phyloP scores from a whole-genome alignment of 2,113 vertebrate species.

The Pituophis catenifer region DNA sequence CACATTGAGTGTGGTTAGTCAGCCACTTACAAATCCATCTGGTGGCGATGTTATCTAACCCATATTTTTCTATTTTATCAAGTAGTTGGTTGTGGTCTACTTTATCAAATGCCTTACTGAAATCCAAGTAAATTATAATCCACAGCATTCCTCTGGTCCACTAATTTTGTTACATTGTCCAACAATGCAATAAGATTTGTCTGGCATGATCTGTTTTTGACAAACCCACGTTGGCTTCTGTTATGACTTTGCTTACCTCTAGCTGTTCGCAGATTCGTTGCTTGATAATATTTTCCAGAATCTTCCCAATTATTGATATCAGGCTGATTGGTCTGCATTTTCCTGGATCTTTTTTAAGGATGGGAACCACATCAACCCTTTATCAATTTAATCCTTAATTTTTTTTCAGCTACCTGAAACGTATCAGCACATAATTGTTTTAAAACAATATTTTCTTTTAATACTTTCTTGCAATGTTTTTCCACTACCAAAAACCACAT shows the following conservation, averaged over 20 bases:
- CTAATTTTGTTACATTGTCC: not conserved
- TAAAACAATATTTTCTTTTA: constrained; percentile 32
- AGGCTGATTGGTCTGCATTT: not conserved
- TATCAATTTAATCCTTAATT: not conserved
- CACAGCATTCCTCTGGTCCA: not conserved
- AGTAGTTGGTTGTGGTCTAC: not conserved
- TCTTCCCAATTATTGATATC: not conserved
- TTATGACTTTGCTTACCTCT: not conserved
- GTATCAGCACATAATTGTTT: constrained; percentile 30
- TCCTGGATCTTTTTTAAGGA: not conserved
- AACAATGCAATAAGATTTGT: not conserved
- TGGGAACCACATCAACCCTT: not conserved
- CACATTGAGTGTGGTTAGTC: not conserved
- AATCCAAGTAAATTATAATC: not conserved
- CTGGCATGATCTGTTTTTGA: not conserved
- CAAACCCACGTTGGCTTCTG: not conserved
- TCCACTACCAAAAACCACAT: constrained; percentile 44
- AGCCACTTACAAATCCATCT: not conserved
- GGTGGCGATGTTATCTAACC: not conserved
- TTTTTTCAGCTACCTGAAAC: constrained; percentile 20
- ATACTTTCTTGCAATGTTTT: constrained; percentile 28
- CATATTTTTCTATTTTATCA: not conserved
- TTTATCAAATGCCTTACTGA: not conserved
- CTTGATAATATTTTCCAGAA: not conserved
- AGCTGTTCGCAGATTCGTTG: too few relatives aligned